Base-by-base conservation (phyloP, 2,113 vertebrate species). In the Planiliza haematocheilus region DNA sequence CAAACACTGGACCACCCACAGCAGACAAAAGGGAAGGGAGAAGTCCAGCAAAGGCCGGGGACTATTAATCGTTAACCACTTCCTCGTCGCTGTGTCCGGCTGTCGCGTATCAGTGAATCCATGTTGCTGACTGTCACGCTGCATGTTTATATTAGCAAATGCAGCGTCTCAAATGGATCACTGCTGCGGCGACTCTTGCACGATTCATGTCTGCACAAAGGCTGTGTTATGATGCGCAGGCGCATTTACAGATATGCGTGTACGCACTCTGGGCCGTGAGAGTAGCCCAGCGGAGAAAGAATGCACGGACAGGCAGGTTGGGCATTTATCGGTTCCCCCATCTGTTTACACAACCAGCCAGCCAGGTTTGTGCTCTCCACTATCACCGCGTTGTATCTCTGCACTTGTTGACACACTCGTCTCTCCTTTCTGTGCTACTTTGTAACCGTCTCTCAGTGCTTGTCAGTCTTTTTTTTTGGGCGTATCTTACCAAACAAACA, bases 1-100 rank as follows among this genome's bases (percentile, higher is more conserved):
- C 88, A 93, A 93, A 93, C 86, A 91, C 74, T 43, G 53, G 88
- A 84, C 86, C 87, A 89, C 91, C 81, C 91, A 88, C 83, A 50
- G 86, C 60, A 74, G 58, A 90, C 64, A 79, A 83, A 87, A 60
- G 16, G 55, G 55, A 18, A 18, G 41, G 38, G 56, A 58, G 67
- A 45, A 30, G 37, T 45, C 43, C 39, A 42, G 79, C 77, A 63
- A 63, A 16, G 1, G 68, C 42, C 11, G 18, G 20, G 53, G 36
- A 75, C 70, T 62, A 77, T 74, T 71, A 84, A 84, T 76, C 43
- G 74, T 83, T 67, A 85, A 83, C 76, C 46, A 81, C 85, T 89
- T 91, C 77, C 86, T 84, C 42, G 20, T 82, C 10, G 48, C 38
- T 13, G 58, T 9, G 16, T 69, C 81, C 62, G 36, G 50, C 73